Percentiles rank a stretch among this genome's conserved stretches.
phyloP scores from a whole-genome alignment of 2,113 vertebrate genomes.

The Delphinus delphis region DNA sequence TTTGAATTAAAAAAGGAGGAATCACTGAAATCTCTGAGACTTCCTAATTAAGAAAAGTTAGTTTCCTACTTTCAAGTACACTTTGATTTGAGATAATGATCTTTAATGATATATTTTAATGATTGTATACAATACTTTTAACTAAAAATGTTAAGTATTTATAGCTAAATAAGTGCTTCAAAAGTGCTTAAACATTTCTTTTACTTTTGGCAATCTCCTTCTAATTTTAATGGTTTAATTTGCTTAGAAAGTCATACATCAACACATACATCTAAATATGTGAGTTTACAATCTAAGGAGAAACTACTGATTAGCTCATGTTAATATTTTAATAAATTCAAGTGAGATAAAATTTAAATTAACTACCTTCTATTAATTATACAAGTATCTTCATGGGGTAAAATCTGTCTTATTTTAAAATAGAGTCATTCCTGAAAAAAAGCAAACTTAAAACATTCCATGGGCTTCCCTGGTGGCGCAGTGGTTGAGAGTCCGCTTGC shows the following conservation, averaged over 20 bases:
- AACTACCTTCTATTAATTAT: background rate
- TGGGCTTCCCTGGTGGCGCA: too few species aligned
- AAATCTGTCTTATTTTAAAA: constrained; percentile 10
- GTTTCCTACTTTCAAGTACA: background rate
- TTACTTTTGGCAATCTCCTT: background rate
- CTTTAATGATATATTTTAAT: constrained; percentile 7
- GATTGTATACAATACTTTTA: background rate
- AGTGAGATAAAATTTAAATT: background rate
- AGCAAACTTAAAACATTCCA: background rate
- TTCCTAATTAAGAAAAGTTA: background rate
- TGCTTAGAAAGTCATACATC: background rate
- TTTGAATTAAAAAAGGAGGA: background rate
- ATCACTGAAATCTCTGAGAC: constrained; percentile 20
- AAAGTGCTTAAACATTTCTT: background rate
- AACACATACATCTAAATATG: background rate
- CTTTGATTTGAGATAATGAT: background rate
- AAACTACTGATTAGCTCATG: background rate
- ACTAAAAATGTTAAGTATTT: background rate
- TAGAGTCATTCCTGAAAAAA: background rate
- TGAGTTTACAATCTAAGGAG: background rate
- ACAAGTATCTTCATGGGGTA: background rate
- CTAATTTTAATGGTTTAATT: background rate
- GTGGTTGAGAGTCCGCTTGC: too few species aligned
- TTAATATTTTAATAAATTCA: background rate
- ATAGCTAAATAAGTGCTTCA: background rate